Evolutionary conservation across 2,888 invertebrate species (phyloP), one percentile per base, ranked within the genome.

Genomic region (Leucoma salicis): DNA sequence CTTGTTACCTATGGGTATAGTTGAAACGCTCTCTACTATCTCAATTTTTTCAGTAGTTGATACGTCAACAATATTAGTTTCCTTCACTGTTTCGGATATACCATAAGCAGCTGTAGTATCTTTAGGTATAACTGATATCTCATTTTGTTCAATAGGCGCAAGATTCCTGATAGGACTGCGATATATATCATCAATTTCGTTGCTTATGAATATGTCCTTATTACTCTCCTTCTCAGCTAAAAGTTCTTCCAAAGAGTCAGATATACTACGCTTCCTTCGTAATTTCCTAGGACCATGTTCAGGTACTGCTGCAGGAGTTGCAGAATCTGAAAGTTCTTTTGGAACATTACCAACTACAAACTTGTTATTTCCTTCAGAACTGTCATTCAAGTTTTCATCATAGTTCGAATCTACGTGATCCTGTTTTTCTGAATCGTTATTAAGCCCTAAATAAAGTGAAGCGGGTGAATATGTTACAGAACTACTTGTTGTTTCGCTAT

Each of bases 261-360:
- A 72, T 34, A 88, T 74, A 45, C 78, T 79, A 28, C 87, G 76
- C 51, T 52, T 76, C 42, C 68, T 78, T 38, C 82, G 77, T 11
- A 90, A 53, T 42, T 86, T 90, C 60, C 93, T 79, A 0, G 93
- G 93, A 1, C 93, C 93, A 69, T 93, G 93, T 74, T 93, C 93
- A 0, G 93, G 93, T 3, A 93, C 92, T 3, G 91, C 88, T 3
- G 90, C 91, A 0, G 92, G 91, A 1, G 92, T 91, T 1, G 81
- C 90, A 18, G 89, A 79, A 42, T 91, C 90, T 28, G 75, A 68
- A 31, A 90, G 62, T 46, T 92, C 92, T 66, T 93, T 92, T 0
- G 93, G 92, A 0, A 93, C 83, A 58, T 91, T 93, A 0, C 93
- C 93, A 1, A 93, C 93, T 0, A 94, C 93, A 70, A 93, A 94